Evolutionary conservation across 2,797 vertebrate species (phyloP).

Genomic region (Momotus momota): DNA sequence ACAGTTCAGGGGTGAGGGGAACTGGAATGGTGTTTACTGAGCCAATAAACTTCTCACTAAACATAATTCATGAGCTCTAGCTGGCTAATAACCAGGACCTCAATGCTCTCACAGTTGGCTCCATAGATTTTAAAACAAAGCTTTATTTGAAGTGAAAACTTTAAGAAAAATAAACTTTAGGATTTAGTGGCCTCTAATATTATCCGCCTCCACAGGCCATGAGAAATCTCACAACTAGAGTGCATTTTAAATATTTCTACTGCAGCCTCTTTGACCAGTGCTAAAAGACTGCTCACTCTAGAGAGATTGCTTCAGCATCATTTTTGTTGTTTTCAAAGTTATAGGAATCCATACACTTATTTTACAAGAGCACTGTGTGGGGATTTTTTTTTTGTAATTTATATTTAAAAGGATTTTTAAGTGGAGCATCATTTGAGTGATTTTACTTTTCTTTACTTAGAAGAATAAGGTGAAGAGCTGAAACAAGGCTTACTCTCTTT

Average conservation of each 20-base stretch:
- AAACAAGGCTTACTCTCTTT: neutral
- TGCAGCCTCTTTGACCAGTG: neutral
- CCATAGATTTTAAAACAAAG: constrained; percentile 70
- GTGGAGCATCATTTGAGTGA: neutral
- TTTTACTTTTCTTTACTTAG: neutral
- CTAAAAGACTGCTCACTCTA: neutral
- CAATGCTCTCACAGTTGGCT: constrained; percentile 64
- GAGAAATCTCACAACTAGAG: constrained; percentile 8
- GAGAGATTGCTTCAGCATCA: neutral
- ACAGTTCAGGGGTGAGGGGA: constrained; percentile 47
- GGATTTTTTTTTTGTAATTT: neutral
- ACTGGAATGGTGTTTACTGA: constrained; percentile 72
- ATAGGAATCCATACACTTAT: neutral
- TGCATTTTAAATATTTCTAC: constrained; percentile 16
- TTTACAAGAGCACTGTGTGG: neutral
- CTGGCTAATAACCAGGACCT: constrained; percentile 71
- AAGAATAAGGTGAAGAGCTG: neutral
- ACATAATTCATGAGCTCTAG: constrained; percentile 71
- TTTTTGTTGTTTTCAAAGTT: constrained; percentile 6
- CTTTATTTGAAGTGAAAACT: constrained; percentile 72
- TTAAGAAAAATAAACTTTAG: constrained; percentile 64
- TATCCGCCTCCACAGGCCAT: neutral
- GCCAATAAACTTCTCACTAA: constrained; percentile 76
- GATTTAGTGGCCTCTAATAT: constrained; percentile 53
- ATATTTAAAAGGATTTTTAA: neutral